phyloP scores from a whole-genome alignment of 2,888 invertebrate genomes.

The Lasius platythorax region DNA sequence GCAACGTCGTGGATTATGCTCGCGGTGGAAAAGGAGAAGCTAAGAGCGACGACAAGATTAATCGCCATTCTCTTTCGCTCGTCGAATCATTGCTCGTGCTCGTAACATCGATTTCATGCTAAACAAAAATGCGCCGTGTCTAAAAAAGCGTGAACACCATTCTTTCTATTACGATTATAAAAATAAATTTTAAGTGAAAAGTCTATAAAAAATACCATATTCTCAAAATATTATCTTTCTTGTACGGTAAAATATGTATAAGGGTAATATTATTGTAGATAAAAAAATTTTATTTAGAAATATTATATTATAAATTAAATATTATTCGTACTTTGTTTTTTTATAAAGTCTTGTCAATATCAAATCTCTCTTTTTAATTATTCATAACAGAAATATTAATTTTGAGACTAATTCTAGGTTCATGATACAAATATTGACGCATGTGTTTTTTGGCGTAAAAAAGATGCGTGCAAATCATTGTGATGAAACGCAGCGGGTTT shows the following conservation, averaged over 20 bases:
- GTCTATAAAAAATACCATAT: background rate
- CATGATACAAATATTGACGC: constrained; percentile 19
- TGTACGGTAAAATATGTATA: background rate
- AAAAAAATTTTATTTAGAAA: background rate
- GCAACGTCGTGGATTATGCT: constrained; percentile 68
- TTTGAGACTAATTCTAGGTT: background rate
- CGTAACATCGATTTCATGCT: constrained; percentile 47
- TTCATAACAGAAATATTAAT: background rate
- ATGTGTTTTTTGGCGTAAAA: constrained; percentile 29
- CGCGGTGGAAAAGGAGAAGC: constrained; percentile 65
- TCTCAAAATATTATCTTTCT: background rate
- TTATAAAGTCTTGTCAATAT: background rate
- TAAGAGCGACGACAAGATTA: constrained; percentile 68
- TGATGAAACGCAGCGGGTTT: constrained; percentile 19
- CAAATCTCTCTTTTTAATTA: background rate
- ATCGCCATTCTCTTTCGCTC: constrained; percentile 66
- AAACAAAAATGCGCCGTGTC: background rate
- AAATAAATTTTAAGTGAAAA: constrained; percentile 8
- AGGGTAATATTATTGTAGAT: background rate
- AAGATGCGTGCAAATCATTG: constrained; percentile 24
- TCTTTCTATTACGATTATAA: background rate
- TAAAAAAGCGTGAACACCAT: background rate
- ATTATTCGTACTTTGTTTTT: background rate
- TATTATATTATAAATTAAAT: background rate
- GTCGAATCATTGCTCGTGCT: constrained; percentile 40